These are phyloP conservation scores for Stenurella melanura DNA, from an alignment of 2,888 invertebrate genomes.

Conservation along the genomic window DNA sequence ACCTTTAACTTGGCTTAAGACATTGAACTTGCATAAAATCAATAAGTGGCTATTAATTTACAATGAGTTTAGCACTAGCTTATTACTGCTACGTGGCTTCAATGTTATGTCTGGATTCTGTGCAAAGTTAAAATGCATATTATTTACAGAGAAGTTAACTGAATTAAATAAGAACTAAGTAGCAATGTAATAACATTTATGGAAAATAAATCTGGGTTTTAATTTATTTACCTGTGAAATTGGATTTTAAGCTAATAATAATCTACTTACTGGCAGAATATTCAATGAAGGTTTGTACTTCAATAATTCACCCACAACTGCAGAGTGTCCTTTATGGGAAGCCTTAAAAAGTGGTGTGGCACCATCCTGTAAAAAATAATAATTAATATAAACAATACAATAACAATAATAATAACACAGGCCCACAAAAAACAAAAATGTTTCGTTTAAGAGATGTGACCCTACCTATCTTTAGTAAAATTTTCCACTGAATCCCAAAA, in stretches of 20 bases:
- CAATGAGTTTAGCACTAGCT: constrained; percentile 10
- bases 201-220: too few relatives aligned
- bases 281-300: constrained; percentile 88
- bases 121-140: too few relatives aligned
- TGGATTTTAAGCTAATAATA: background rate
- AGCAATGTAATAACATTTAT: too few relatives aligned
- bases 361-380: constrained; percentile 83
- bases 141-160: too few relatives aligned
- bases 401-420: too few relatives aligned
- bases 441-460: too few relatives aligned
- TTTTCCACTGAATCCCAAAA: too few relatives aligned
- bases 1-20: constrained; percentile 11
- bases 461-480: too few relatives aligned
- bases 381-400: too few relatives aligned
- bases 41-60: constrained; percentile 41
- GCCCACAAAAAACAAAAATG: too few relatives aligned
- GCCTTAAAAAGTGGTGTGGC: constrained; percentile 96
- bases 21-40: constrained; percentile 29
- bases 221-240: too few relatives aligned
- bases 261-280: constrained; percentile 82
- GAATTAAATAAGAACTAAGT: too few relatives aligned
- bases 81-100: constrained; percentile 20
- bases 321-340: constrained; percentile 93
- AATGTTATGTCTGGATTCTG: background rate
- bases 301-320: constrained; percentile 89